Evolutionary conservation across 1,140 invertebrate genomes (phyloP).

Genomic region (Hycleus phaleratus): DNA sequence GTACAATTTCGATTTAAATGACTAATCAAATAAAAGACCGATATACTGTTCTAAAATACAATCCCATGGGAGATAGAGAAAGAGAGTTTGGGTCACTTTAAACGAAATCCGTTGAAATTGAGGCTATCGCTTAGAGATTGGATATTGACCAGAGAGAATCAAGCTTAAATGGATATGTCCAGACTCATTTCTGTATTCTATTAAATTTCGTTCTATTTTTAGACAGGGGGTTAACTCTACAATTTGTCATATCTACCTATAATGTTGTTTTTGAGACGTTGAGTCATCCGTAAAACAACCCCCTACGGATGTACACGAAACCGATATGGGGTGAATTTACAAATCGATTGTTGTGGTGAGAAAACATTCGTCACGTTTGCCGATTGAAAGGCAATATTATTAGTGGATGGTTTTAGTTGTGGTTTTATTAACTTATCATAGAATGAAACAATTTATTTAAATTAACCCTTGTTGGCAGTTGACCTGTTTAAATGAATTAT

Average conservation of each 20-base stretch:
- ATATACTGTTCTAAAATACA: conserved; percentile 1
- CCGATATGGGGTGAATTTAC: too few relatives aligned
- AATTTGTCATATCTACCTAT: conserved; percentile 1
- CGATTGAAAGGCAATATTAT: too few relatives aligned
- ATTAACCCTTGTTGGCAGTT: conserved; percentile 4
- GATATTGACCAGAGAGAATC: conserved; percentile 27
- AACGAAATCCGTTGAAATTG: conserved; percentile 30
- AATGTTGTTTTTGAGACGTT: too few relatives aligned
- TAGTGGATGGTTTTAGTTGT: too few relatives aligned
- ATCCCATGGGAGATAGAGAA: conserved; percentile 15
- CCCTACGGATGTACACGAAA: too few relatives aligned
- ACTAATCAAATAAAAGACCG: conserved; percentile 10
- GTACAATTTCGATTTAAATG: conserved; percentile 3
- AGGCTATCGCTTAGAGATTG: conserved; percentile 31
- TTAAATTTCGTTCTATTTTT: conserved; percentile 1
- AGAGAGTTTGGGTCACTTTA: conserved; percentile 22
- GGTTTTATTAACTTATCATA: too few relatives aligned
- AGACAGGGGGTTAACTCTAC: not conserved
- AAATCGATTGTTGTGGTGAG: too few relatives aligned
- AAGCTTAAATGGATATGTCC: conserved; percentile 19
- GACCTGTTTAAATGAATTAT: conserved; percentile 7
- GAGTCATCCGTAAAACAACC: too few relatives aligned
- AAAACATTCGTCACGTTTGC: too few relatives aligned
- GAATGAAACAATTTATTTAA: conserved; percentile 4
- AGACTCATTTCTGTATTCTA: conserved; percentile 5